Conservation (phyloP, 2,888 invertebrate genomes). For the Sinelater perroti region DNA sequence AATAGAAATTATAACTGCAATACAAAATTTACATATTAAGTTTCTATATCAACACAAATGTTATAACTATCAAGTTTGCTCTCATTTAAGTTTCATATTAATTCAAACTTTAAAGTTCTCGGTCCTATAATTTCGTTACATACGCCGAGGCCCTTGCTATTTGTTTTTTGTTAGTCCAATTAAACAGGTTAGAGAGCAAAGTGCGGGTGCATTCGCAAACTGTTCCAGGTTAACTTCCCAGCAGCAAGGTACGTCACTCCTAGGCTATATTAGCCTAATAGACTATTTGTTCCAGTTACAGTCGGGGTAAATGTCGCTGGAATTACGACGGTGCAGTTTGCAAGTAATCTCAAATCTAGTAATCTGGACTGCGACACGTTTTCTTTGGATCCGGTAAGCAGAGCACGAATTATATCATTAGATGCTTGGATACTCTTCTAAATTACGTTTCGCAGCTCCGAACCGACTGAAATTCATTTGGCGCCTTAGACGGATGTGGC, state of each 20-base stretch:
- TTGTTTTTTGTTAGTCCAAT: not conserved
- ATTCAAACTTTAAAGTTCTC: no score
- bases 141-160: not conserved
- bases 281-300: conserved; percentile 6
- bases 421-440: conserved; percentile 11
- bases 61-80: no score
- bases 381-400: conserved; percentile 17
- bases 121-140: not conserved
- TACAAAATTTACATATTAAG: no score
- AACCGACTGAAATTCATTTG: conserved; percentile 16
- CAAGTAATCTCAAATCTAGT: conserved; percentile 23
- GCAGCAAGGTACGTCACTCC: not conserved
- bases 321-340: conserved; percentile 21
- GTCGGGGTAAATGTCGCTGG: conserved; percentile 5
- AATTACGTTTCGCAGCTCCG: conserved; percentile 5
- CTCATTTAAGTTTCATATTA: no score
- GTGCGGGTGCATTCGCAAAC: not conserved
- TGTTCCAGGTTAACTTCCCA: not conserved
- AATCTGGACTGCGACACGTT: conserved; percentile 7
- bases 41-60: no score
- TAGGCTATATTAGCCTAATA: conserved; percentile 10
- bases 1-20: no score
- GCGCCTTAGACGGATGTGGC: conserved; percentile 5
- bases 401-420: conserved; percentile 19
- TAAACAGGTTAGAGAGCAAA: not conserved